These are phyloP conservation scores for Danionella cerebrum DNA, from an alignment of 2,113 vertebrate species.

Conservation along the genomic window DNA sequence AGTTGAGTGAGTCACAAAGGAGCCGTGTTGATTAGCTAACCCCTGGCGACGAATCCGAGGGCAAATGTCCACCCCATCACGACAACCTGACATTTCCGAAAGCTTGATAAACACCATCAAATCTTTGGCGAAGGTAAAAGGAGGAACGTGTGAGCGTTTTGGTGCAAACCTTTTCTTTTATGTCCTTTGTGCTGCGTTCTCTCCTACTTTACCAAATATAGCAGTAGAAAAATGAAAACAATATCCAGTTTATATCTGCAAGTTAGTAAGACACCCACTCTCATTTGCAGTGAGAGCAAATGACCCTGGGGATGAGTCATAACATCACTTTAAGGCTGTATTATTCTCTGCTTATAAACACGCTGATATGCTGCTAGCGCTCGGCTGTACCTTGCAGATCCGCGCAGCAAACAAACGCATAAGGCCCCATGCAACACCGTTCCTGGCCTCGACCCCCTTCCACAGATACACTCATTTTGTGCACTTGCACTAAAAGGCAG, in stretches of 20 bases:
- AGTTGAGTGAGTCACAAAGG: conserved; percentile 35
- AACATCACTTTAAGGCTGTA: conserved; percentile 54
- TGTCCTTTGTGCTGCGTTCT: neutral
- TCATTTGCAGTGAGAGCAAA: conserved; percentile 71
- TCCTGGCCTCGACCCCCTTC: conserved; percentile 1
- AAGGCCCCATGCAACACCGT: conserved; percentile 2
- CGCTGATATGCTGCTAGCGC: conserved; percentile 45
- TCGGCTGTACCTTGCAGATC: conserved; percentile 15
- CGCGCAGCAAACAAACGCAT: conserved; percentile 1
- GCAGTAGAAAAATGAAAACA: conserved; percentile 60
- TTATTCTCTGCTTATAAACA: conserved; percentile 44
- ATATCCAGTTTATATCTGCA: conserved; percentile 64
- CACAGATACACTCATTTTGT: conserved; percentile 10
- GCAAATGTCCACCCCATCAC: conserved; percentile 23
- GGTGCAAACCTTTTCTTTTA: neutral
- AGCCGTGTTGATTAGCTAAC: conserved; percentile 27
- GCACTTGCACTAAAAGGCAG: conserved; percentile 8
- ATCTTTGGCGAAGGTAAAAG: neutral
- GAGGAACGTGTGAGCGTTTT: neutral
- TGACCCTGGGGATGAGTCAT: conserved; percentile 70
- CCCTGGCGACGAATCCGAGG: conserved; percentile 29
- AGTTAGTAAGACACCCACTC: conserved; percentile 69
- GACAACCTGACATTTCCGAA: conserved; percentile 32
- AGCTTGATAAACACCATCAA: conserved; percentile 37
- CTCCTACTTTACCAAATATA: conserved; percentile 31